A percentile compares a stretch with the other conserved stretches of the same genome.
These are phyloP conservation scores for Nomada fucata DNA, from an alignment of 2,888 invertebrate species.

Conservation along the genomic window DNA sequence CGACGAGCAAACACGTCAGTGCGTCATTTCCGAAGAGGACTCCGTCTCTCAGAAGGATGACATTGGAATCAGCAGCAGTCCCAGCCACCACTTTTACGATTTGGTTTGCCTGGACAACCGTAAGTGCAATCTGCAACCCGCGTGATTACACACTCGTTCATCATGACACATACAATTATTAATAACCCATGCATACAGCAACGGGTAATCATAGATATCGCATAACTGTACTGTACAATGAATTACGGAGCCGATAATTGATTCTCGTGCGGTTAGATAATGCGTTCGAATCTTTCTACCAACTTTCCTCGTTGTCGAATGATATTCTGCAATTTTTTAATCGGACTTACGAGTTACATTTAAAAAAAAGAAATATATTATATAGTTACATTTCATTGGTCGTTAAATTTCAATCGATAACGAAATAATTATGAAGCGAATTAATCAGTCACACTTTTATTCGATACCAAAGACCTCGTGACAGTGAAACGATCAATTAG, in stretches of 20 bases:
- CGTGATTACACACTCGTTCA: too few species aligned
- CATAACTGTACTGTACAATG: too few species aligned
- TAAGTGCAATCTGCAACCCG: constrained; percentile 85
- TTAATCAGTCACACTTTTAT: background rate
- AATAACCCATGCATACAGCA: background rate
- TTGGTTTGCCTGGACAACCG: constrained; percentile 95
- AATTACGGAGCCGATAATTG: too few species aligned
- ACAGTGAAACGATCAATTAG: constrained; percentile 44
- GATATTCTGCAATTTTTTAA: too few species aligned
- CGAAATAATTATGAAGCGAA: background rate
- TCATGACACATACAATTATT: background rate
- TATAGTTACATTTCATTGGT: too few species aligned
- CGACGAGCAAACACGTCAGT: constrained; percentile 93
- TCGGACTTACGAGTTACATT: too few species aligned
- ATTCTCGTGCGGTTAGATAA: too few species aligned
- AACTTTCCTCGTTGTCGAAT: too few species aligned
- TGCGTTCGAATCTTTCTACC: too few species aligned
- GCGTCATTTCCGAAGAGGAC: constrained; percentile 96
- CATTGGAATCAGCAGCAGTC: constrained; percentile 93
- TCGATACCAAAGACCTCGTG: too few species aligned
- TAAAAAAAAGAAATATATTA: too few species aligned
- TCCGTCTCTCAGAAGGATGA: constrained; percentile 95
- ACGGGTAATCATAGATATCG: too few species aligned
- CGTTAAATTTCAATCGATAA: background rate
- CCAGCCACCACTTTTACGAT: constrained; percentile 94